These are phyloP conservation scores for Polypterus bichir DNA, from an alignment of 2,113 vertebrate genomes.

Conservation along the genomic window DNA sequence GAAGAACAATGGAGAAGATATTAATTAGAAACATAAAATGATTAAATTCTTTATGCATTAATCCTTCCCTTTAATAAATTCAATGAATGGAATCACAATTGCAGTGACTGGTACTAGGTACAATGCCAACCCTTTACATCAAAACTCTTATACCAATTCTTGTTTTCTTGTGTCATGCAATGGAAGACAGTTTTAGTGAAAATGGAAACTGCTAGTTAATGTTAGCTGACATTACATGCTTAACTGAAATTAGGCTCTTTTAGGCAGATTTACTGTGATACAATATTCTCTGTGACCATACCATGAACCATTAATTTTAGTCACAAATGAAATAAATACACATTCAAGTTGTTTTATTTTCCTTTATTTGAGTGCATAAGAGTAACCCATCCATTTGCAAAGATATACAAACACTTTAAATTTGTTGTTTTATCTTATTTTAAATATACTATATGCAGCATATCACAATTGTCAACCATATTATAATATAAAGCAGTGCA, in stretches of 20 bases:
- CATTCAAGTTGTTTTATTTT: conserved; percentile 26
- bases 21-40: background rate
- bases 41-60: background rate
- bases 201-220: no score
- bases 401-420: conserved; percentile 23
- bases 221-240: background rate
- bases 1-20: background rate
- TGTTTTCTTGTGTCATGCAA: no score
- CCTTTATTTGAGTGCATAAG: conserved; percentile 18
- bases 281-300: background rate
- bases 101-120: no score
- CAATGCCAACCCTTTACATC: no score
- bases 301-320: background rate
- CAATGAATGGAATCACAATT: no score
- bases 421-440: conserved; percentile 11
- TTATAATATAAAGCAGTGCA: conserved; percentile 15
- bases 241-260: background rate
- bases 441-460: conserved; percentile 21
- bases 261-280: background rate
- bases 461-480: conserved; percentile 18
- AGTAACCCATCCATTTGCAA: conserved; percentile 27
- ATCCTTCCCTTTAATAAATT: background rate
- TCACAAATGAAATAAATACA: background rate
- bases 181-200: no score
- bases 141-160: no score